Evolutionary conservation across 2,797 vertebrate genomes (phyloP), one percentile per base, ranked within the genome.

Genomic region (Syndactyla subalaris): DNA sequence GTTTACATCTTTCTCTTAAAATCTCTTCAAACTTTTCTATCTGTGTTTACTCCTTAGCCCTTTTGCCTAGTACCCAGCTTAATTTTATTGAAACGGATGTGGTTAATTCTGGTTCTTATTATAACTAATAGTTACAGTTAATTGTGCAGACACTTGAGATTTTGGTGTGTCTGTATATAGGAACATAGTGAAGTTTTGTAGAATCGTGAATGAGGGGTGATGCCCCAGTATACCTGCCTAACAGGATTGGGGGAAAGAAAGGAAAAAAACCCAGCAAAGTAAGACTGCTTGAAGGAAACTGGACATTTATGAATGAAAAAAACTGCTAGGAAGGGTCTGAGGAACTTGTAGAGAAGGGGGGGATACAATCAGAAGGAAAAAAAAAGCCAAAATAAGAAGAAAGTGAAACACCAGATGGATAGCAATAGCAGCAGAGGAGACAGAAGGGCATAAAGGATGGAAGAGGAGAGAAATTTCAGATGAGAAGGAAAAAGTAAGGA

Each of bases 391-490:
- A 81, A 23, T 26, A 57, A 75, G 67, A 82, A 76, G 73, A 77
- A 70, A 18, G 62, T 68, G 76, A 68, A 88, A 52, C 27, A 52
- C 85, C 76, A 84, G 41, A 58, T 58, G 39, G 29, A 77, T 83
- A 93, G 88, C 22, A 46, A 2, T 68, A 95, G 84, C 48, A 68
- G 54, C 54, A 83, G 86, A 78, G 43, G 70, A 88, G 46, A 85
- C 59, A 83, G 62, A 87, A 92, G 67, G 93, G 52, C 51, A 20
- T 67, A 93, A 91, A 95, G 38, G 22, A 39, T 75, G 73, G 83
- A 90, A 89, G 71, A 90, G 88, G 85, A 80, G 61, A 82, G 85
- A 27, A 93, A 79, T 84, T 96, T 91, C 88, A 96, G 57, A 80
- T 94, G 22, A 84, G 30, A 91, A 79, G 46, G 46, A 89, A 73